phyloP scores from a whole-genome alignment of 2,888 invertebrate genomes.

The Eucera pruinosa region DNA sequence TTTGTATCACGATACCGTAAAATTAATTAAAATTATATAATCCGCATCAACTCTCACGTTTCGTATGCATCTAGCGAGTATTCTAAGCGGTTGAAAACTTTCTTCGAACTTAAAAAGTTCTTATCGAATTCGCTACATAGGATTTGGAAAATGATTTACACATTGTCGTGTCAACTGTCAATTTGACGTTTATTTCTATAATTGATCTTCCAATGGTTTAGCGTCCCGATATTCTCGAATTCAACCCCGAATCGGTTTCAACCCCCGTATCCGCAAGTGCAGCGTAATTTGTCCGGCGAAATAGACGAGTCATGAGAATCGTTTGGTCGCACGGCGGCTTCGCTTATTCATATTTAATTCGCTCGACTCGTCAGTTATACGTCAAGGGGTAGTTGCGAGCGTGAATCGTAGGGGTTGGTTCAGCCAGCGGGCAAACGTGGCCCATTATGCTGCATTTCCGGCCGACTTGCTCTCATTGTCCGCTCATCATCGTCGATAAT shows the following conservation, averaged over 20 bases:
- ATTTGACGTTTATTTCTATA: too few relatives aligned
- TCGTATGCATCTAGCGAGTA: too few relatives aligned
- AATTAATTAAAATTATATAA: too few relatives aligned
- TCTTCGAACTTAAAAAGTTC: too few relatives aligned
- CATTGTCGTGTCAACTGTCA: too few relatives aligned
- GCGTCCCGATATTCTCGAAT: neutral
- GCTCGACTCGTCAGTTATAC: slow-evolving; percentile 62
- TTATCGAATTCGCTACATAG: too few relatives aligned
- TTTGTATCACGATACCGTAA: too few relatives aligned
- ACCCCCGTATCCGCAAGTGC: slow-evolving; percentile 42
- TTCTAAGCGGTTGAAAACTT: too few relatives aligned
- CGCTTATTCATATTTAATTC: slow-evolving; percentile 76
- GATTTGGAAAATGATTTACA: too few relatives aligned
- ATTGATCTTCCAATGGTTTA: neutral
- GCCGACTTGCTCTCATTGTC: slow-evolving; percentile 61
- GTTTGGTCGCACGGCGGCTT: slow-evolving; percentile 54
- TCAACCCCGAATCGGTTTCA: neutral
- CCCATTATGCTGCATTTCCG: slow-evolving; percentile 67
- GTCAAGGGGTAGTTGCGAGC: slow-evolving; percentile 63
- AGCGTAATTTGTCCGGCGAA: slow-evolving; percentile 45
- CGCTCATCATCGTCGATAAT: slow-evolving; percentile 77
- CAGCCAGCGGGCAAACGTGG: slow-evolving; percentile 55
- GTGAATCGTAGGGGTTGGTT: slow-evolving; percentile 58
- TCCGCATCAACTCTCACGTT: too few relatives aligned
- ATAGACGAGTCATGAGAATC: slow-evolving; percentile 61